These are phyloP conservation scores for Myathropa florea DNA, from an alignment of 2,888 invertebrate species.

Conservation along the genomic window DNA sequence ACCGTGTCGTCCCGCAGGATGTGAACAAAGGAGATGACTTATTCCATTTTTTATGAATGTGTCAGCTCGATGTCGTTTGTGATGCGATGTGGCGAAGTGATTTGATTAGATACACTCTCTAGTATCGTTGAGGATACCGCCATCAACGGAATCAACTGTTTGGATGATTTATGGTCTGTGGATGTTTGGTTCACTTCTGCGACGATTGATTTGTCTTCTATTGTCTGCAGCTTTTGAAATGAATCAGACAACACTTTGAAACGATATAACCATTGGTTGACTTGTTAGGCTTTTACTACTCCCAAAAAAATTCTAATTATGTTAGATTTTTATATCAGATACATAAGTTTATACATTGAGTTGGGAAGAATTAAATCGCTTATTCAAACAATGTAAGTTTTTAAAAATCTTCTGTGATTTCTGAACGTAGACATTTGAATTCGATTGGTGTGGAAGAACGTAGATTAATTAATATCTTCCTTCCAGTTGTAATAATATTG, in stretches of 20 bases:
- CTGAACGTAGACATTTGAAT: too few species aligned
- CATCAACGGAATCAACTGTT: slow-evolving; percentile 50
- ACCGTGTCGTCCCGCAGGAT: slow-evolving; percentile 62
- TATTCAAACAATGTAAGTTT: too few species aligned
- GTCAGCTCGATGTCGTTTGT: slow-evolving; percentile 60
- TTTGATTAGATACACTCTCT: slow-evolving; percentile 60
- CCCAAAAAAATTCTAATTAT: too few species aligned
- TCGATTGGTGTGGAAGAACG: too few species aligned
- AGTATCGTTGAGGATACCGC: slow-evolving; percentile 20
- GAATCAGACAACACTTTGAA: not conserved
- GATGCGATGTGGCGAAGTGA: slow-evolving; percentile 66
- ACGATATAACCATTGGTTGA: too few species aligned
- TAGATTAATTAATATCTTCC: too few species aligned
- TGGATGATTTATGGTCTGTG: slow-evolving; percentile 69
- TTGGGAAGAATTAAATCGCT: too few species aligned
- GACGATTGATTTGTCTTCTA: slow-evolving; percentile 69
- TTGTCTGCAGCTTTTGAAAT: slow-evolving; percentile 25
- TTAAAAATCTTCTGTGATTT: too few species aligned
- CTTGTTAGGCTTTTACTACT: too few species aligned
- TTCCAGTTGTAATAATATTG: too few species aligned
- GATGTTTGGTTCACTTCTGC: slow-evolving; percentile 69
- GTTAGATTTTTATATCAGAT: too few species aligned
- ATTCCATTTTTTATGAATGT: slow-evolving; percentile 69
- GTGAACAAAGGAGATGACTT: slow-evolving; percentile 67
- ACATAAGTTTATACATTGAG: too few species aligned